These are phyloP conservation scores for Cremastinae sp. DNA, from an alignment of 2,888 invertebrate species.

Conservation along the genomic window DNA sequence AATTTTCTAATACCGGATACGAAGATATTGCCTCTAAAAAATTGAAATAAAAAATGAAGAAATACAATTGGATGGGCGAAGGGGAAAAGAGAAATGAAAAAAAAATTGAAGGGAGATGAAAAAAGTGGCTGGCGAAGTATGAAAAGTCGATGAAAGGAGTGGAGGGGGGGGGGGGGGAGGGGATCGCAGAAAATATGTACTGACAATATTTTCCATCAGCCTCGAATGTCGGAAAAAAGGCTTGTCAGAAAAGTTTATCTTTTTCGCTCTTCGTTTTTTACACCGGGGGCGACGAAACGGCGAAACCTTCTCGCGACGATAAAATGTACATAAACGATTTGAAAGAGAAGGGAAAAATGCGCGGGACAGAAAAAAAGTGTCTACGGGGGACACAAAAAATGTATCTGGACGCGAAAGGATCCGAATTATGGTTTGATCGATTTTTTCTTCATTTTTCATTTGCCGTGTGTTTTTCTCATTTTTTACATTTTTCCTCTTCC, in stretches of 20 bases:
- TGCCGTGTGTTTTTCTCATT: neutral
- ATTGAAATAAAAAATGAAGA: constrained; percentile 32
- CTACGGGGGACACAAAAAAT: neutral
- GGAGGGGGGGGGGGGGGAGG: too few relatives aligned
- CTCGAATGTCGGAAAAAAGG: constrained; percentile 37
- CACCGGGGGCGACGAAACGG: neutral
- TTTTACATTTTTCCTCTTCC: neutral
- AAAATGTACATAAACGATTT: constrained; percentile 18
- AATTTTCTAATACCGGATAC: too few relatives aligned
- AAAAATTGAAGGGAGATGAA: constrained; percentile 1
- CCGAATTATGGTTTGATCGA: constrained; percentile 40
- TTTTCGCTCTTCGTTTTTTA: neutral
- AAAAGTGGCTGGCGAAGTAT: constrained; percentile 9
- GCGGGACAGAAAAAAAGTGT: neutral
- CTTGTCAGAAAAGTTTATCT: constrained; percentile 51
- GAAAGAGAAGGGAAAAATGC: neutral
- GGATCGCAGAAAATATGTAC: constrained; percentile 33
- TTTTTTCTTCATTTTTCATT: constrained; percentile 24
- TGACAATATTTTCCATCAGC: constrained; percentile 44
- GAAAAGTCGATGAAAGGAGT: constrained; percentile 5
- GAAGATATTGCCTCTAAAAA: too few relatives aligned
- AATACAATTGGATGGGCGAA: constrained; percentile 41
- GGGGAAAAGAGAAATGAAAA: neutral
- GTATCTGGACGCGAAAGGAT: constrained; percentile 7
- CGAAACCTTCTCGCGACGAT: constrained; percentile 2